Base-by-base conservation (phyloP, 1,140 invertebrate genomes). In the Parapsyche elsis region DNA sequence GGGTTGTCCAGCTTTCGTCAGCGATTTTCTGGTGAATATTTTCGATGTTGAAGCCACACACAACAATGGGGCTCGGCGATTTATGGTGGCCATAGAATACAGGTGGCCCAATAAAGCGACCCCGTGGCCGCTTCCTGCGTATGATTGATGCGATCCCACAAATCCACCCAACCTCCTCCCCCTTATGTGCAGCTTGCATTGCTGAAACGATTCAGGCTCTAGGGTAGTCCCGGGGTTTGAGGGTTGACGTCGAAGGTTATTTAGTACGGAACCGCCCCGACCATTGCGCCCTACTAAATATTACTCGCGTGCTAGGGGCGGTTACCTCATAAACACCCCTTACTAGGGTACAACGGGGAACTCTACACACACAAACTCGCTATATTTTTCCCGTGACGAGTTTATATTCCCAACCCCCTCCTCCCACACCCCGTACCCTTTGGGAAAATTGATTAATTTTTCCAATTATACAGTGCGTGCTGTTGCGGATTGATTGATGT, bases 51-150 rank as follows among this genome's bases (percentile, higher is more conserved):
- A 2, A 10, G 59, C 14, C 9, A 9, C n/a, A 7, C 59, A 67
- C 64, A 67, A 67, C 64, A 67, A 67, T 67, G 5, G 64, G 59
- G 21, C 19, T 0, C 5, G 23, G 5, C 23, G 24, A 67, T 67
- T 67, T 67, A 67, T 67, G 64, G 64, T 23, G 64, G 64, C 64
- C 64, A 67, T 67, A 67, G 64, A 67, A 67, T 67, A 67, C 64
- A 67, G 64, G 64, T 67, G 64, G 64, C 24, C 64, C 64, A 67
- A 67, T 67, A 67, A 67, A 67, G 64, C 23, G 64, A 67, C 64
- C 64, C 64, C 64, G 23, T 30, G 64, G 64, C 59, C 59, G 64
- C 64, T 67, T 67, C 64, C 64, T 67, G 64, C 64, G 64, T 67
- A 67, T 67, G 64, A 67, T 67, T 67, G 64, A 67, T 67, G 64